These are phyloP conservation scores for Stenichneumon culpator DNA, from an alignment of 2,888 invertebrate species.

Conservation along the genomic window DNA sequence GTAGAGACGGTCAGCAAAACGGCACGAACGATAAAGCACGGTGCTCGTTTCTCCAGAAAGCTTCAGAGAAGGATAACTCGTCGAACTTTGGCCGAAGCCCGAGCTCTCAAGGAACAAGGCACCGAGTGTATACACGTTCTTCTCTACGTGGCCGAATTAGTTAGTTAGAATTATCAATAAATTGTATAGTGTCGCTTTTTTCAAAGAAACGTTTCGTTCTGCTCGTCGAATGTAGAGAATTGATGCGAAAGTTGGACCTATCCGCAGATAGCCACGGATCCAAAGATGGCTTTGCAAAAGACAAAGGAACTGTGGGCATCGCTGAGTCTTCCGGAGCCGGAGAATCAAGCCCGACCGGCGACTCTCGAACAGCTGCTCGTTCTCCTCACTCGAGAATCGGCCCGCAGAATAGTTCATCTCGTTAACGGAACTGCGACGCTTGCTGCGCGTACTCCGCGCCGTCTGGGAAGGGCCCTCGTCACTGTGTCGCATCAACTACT, in stretches of 20 bases:
- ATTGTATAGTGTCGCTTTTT: neutral
- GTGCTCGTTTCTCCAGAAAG: conserved; percentile 91
- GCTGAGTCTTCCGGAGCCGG: conserved; percentile 92
- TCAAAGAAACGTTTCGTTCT: neutral
- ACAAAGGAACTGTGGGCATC: conserved; percentile 90
- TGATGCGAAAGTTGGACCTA: neutral
- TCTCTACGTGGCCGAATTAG: conserved; percentile 92
- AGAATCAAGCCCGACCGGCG: conserved; percentile 93
- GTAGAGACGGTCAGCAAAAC: conserved; percentile 87
- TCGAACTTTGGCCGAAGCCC: conserved; percentile 92
- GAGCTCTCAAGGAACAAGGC: conserved; percentile 92
- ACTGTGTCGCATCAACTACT: conserved; percentile 86
- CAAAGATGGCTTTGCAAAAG: conserved; percentile 90
- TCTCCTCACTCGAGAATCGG: conserved; percentile 91
- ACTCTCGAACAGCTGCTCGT: conserved; percentile 92
- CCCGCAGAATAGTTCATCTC: conserved; percentile 91
- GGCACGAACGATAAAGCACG: conserved; percentile 92
- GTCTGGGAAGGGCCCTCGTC: conserved; percentile 75
- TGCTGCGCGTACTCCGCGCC: conserved; percentile 87
- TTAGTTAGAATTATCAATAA: conserved; percentile 82
- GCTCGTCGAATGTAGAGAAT: neutral
- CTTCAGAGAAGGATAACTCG: conserved; percentile 91
- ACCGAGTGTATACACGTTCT: conserved; percentile 91
- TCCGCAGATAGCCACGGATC: conserved; percentile 91
- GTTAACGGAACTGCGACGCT: conserved; percentile 90